These are phyloP conservation scores for Heteromurus nitidus DNA, from an alignment of 2,888 invertebrate species.

Conservation along the genomic window DNA sequence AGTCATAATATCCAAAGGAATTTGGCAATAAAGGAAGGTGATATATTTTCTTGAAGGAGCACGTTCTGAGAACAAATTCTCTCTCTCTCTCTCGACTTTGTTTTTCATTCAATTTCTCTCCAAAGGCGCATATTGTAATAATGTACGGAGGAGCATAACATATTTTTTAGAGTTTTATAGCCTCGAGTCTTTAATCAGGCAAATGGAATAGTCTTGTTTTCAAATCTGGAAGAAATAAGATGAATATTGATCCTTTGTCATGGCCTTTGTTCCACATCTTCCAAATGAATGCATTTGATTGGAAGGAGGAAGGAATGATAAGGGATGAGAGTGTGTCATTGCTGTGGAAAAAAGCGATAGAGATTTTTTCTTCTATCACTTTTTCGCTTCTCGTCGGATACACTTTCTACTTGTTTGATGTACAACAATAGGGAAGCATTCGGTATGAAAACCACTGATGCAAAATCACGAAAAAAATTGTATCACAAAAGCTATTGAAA, in stretches of 20 bases:
- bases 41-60: neutral
- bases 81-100: neutral
- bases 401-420: no score
- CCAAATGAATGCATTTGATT: slow-evolving; percentile 20
- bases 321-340: neutral
- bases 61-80: neutral
- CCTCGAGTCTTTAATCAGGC: slow-evolving; percentile 46
- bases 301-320: neutral
- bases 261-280: slow-evolving; percentile 13
- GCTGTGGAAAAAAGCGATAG: no score
- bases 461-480: no score
- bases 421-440: no score
- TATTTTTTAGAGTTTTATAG: neutral
- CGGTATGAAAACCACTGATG: no score
- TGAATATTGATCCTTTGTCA: slow-evolving; percentile 26
- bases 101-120: slow-evolving; percentile 12
- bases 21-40: neutral
- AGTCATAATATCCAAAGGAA: neutral
- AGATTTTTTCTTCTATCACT: no score
- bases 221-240: slow-evolving; percentile 18
- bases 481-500: no score
- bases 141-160: neutral
- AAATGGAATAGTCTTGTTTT: slow-evolving; percentile 47
- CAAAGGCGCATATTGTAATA: no score
- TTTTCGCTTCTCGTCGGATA: no score